Percentiles rank a stretch among this genome's conserved stretches.
Conservation (phyloP, 2,797 vertebrate genomes). For the Darevskia nairensis region DNA sequence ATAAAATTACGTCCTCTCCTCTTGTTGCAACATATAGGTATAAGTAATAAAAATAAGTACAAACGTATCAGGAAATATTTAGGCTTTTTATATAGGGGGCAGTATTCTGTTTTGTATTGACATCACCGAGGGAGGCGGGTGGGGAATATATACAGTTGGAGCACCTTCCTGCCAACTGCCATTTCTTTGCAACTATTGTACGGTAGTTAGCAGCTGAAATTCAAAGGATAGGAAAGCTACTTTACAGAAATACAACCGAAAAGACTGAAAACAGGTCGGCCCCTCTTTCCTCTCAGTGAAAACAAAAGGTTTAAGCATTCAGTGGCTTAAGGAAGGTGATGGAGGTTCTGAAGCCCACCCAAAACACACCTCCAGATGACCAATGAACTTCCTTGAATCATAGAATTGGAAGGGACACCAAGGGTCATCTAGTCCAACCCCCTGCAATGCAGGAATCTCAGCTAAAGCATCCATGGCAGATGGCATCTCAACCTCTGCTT, state of each 20-base stretch:
- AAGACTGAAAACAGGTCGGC: not conserved
- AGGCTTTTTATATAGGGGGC: constrained; percentile 45
- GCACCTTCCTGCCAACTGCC: not conserved
- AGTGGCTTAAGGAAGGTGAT: not conserved
- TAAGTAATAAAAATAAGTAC: constrained; percentile 67
- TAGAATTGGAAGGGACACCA: no score
- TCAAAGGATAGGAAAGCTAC: not conserved
- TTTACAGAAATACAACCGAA: not conserved
- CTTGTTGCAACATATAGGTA: constrained; percentile 80
- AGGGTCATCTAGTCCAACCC: no score
- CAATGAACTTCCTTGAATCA: not conserved
- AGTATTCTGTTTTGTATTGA: constrained; percentile 15
- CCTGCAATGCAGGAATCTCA: no score
- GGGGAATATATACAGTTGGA: constrained; percentile 24
- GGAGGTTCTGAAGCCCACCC: not conserved
- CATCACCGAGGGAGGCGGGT: constrained; percentile 1
- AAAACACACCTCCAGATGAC: not conserved
- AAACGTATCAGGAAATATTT: constrained; percentile 36
- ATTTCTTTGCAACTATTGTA: constrained; percentile 22
- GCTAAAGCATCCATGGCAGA: no score
- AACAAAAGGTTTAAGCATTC: not conserved
- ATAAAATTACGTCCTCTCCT: constrained; percentile 86
- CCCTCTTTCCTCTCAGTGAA: not conserved
- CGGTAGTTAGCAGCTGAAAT: not conserved
- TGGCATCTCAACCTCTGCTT: no score